phyloP scores from a whole-genome alignment of 1,140 invertebrate species.

The Phenacoccus solenopsis region DNA sequence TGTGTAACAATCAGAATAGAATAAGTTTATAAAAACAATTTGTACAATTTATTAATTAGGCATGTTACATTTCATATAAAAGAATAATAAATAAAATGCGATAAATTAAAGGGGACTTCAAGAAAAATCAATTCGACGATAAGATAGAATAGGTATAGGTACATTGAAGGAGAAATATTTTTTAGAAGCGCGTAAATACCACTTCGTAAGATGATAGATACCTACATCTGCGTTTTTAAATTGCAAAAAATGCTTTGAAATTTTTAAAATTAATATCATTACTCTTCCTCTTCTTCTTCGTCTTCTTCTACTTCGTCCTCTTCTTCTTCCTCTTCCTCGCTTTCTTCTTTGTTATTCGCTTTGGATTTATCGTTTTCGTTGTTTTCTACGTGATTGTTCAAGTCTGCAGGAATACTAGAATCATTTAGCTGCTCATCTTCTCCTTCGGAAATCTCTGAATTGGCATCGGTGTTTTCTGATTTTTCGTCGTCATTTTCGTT shows the following conservation, averaged over 20 bases:
- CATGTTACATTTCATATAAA: slow-evolving; percentile 3
- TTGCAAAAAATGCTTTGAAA: background rate
- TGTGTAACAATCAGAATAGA: background rate
- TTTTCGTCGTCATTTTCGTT: background rate
- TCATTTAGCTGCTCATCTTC: background rate
- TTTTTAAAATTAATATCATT: background rate
- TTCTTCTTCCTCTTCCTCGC: background rate
- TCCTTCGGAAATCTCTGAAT: background rate
- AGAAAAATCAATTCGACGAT: too few species aligned
- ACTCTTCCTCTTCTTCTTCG: background rate
- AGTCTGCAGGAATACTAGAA: background rate
- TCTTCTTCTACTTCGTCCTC: too few species aligned
- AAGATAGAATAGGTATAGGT: too few species aligned
- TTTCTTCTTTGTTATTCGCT: background rate
- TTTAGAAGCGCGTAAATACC: background rate
- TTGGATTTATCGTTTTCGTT: background rate
- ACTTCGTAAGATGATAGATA: background rate
- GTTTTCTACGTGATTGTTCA: background rate
- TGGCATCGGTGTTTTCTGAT: slow-evolving; percentile 7
- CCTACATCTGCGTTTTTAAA: background rate
- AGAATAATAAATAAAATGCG: background rate
- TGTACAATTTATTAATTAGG: background rate
- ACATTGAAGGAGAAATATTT: background rate
- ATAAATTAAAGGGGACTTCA: background rate
- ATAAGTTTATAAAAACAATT: background rate